phyloP scores from a whole-genome alignment of 2,113 vertebrate species.

The Indicator indicator region DNA sequence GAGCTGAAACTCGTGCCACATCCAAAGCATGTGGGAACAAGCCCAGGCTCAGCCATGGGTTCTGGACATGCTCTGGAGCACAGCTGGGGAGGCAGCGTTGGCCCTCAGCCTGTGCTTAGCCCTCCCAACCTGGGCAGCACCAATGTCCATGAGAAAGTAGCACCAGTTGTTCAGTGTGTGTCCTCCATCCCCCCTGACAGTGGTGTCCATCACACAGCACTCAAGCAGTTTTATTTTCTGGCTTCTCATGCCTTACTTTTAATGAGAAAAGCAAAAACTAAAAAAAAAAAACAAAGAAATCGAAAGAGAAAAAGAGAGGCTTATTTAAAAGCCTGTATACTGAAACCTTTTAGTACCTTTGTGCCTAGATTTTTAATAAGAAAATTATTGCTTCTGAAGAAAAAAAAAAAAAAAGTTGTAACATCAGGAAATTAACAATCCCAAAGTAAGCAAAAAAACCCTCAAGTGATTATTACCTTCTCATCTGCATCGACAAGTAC shows the following conservation, averaged over 20 bases:
- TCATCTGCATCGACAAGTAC: not conserved
- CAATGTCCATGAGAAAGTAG: fast-evolving
- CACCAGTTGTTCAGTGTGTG: not conserved
- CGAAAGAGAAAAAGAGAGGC: not conserved
- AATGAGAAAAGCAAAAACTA: not conserved
- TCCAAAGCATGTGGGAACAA: not conserved
- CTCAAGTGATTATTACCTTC: not conserved
- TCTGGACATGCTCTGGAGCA: not conserved
- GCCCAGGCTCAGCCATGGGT: fast-evolving
- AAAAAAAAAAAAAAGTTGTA: not conserved
- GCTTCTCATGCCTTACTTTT: not conserved
- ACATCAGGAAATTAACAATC: not conserved
- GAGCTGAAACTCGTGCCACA: not conserved
- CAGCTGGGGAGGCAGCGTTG: fast-evolving
- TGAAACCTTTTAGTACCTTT: not conserved
- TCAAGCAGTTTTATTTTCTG: not conserved
- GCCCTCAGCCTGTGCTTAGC: fast-evolving
- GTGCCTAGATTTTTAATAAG: not conserved
- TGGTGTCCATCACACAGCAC: not conserved
- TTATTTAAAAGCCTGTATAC: not conserved
- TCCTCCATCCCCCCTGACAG: not conserved
- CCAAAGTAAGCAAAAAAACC: not conserved
- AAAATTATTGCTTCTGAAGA: not conserved
- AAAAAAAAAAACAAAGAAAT: fast-evolving
- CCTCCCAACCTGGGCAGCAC: not conserved